A percentile compares a stretch with the other conserved stretches of the same genome.
phyloP scores from a whole-genome alignment of 2,113 vertebrate genomes.

The Lipophrys pholis region DNA sequence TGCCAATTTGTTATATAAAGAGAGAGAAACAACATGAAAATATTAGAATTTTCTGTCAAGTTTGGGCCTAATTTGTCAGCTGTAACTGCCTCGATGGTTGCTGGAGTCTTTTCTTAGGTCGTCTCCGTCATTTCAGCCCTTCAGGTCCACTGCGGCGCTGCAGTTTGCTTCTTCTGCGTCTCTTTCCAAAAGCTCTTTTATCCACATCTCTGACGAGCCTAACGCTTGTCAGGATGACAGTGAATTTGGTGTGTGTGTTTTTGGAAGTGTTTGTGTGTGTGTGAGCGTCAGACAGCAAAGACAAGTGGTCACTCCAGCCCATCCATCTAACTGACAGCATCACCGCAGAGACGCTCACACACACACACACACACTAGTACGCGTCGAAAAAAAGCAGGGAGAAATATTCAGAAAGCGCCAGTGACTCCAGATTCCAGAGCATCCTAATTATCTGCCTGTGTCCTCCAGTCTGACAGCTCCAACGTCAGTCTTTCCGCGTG shows the following conservation, averaged over 20 bases:
- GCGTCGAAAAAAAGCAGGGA: constrained; percentile 3
- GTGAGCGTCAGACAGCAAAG: constrained; percentile 7
- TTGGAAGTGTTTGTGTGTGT: background rate
- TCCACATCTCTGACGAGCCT: background rate
- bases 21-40: background rate
- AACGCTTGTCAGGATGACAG: constrained; percentile 5
- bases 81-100: background rate
- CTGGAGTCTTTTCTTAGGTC: background rate
- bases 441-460: background rate
- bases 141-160: background rate
- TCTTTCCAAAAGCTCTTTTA: constrained; percentile 1
- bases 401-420: constrained; percentile 2
- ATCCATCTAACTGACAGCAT: constrained; percentile 23
- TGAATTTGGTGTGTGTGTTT: background rate
- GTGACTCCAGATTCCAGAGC: background rate
- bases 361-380: background rate
- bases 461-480: background rate
- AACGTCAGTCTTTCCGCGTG: background rate
- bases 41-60: background rate
- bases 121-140: background rate
- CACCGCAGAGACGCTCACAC: background rate
- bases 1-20: too few species aligned
- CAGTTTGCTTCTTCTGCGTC: background rate
- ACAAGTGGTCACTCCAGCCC: constrained; percentile 7
- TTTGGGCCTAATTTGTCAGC: constrained; percentile 2